These are phyloP conservation scores for Gobiocypris rarus DNA, from an alignment of 2,113 vertebrate genomes.

Conservation along the genomic window DNA sequence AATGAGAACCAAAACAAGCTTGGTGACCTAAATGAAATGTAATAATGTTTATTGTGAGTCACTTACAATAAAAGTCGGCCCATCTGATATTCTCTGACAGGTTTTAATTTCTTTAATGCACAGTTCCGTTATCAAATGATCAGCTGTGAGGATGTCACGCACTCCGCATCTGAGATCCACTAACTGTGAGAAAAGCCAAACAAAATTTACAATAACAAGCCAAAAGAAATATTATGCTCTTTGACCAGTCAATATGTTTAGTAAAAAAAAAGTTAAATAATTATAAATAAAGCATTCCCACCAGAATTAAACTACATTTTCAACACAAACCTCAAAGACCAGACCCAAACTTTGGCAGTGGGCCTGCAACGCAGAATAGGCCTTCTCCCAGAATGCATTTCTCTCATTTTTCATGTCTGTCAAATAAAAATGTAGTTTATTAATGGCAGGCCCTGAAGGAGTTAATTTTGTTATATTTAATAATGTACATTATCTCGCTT, in stretches of 20 bases:
- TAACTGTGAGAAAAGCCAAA: slow-evolving; percentile 64
- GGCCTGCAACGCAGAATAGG: slow-evolving; percentile 74
- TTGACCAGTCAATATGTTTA: neutral
- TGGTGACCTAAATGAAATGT: neutral
- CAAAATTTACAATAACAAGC: neutral
- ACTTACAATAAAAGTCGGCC: slow-evolving; percentile 81
- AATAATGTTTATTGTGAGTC: neutral
- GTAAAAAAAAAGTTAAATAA: neutral
- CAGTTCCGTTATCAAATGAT: slow-evolving; percentile 73
- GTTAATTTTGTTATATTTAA: neutral
- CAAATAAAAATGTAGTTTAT: neutral
- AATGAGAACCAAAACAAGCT: neutral
- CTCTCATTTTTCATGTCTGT: slow-evolving; percentile 83
- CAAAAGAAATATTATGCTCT: neutral
- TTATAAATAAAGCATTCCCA: neutral
- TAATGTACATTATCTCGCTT: neutral
- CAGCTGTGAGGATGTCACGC: slow-evolving; percentile 56
- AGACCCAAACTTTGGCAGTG: slow-evolving; percentile 82
- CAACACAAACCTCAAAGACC: slow-evolving; percentile 79
- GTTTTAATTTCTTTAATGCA: slow-evolving; percentile 77
- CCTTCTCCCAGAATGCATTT: slow-evolving; percentile 75
- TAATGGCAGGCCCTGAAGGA: neutral
- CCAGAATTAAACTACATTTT: neutral
- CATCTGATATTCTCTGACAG: slow-evolving; percentile 73
- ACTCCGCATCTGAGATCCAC: slow-evolving; percentile 83